Conservation (phyloP, 2,797 vertebrate genomes). For the Platyrinchus mystaceus region DNA sequence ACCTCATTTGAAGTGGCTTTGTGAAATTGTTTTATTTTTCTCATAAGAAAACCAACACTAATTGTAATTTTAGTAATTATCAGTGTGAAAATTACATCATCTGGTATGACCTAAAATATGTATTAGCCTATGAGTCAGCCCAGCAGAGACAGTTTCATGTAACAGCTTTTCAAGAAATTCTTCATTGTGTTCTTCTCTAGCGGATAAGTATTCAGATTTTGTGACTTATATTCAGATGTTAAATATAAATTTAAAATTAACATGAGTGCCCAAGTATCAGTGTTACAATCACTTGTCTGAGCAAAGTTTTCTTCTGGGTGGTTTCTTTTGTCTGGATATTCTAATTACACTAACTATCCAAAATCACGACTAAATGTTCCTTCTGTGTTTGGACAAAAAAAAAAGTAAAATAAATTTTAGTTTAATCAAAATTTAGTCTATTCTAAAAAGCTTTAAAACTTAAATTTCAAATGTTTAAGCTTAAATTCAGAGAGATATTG, state of each 20-base stretch:
- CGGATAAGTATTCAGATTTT: background rate
- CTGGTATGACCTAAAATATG: background rate
- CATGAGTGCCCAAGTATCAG: background rate
- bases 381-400: background rate
- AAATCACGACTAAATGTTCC: accelerated
- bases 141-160: background rate
- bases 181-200: background rate
- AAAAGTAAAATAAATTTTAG: background rate
- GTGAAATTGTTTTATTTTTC: background rate
- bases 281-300: background rate
- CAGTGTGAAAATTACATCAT: background rate
- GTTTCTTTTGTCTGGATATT: background rate
- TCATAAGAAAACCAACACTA: background rate
- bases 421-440: background rate
- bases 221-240: background rate
- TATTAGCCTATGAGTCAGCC: background rate
- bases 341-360: background rate
- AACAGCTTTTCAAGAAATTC: background rate
- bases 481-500: background rate
- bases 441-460: background rate
- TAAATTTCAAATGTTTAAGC: background rate
- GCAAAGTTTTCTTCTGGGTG: background rate
- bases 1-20: background rate
- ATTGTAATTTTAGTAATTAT: background rate
- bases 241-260: background rate